phyloP scores from a whole-genome alignment of 92 coral and sea anemone genomes.

The Porites cylindrica region DNA sequence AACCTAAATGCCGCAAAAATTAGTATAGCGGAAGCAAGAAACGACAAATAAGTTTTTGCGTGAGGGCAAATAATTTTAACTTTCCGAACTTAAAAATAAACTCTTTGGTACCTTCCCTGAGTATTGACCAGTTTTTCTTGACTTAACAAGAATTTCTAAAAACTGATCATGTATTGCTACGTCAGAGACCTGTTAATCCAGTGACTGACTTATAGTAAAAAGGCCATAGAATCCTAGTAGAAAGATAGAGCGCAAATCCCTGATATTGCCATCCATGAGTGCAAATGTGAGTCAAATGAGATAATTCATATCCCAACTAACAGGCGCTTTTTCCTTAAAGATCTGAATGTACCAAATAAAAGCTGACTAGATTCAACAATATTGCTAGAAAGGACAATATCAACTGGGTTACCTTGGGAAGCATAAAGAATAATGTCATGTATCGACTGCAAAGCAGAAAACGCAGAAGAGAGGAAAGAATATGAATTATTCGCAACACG shows the following conservation, averaged over 20 bases:
- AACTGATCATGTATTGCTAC: conserved; percentile 30
- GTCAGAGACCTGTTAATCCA: conserved; percentile 43
- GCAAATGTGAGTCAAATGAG: conserved; percentile 29
- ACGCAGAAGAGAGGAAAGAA: conserved; percentile 35
- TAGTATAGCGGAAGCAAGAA: conserved; percentile 41
- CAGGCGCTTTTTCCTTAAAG: conserved; percentile 24
- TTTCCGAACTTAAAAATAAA: conserved; percentile 56
- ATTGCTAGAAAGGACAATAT: conserved; percentile 13
- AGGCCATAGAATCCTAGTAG: conserved; percentile 51
- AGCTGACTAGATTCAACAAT: conserved; percentile 34
- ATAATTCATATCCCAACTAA: conserved; percentile 42
- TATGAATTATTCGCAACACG: conserved; percentile 47
- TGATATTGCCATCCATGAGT: conserved; percentile 28
- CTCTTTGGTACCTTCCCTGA: conserved; percentile 44
- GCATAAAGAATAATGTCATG: conserved; percentile 5
- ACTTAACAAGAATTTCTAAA: conserved; percentile 33
- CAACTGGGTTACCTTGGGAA: conserved; percentile 25
- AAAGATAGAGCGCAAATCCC: conserved; percentile 47
- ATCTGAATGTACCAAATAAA: conserved; percentile 10
- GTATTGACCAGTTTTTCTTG: conserved; percentile 57
- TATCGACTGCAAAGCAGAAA: conserved; percentile 17
- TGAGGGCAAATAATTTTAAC: conserved; percentile 43
- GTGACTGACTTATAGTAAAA: conserved; percentile 46
- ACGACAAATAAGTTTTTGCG: conserved; percentile 37
- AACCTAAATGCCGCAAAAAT: background rate